Evolutionary conservation across 2,797 vertebrate species (phyloP).

Genomic region (Semaprochilodus insignis): DNA sequence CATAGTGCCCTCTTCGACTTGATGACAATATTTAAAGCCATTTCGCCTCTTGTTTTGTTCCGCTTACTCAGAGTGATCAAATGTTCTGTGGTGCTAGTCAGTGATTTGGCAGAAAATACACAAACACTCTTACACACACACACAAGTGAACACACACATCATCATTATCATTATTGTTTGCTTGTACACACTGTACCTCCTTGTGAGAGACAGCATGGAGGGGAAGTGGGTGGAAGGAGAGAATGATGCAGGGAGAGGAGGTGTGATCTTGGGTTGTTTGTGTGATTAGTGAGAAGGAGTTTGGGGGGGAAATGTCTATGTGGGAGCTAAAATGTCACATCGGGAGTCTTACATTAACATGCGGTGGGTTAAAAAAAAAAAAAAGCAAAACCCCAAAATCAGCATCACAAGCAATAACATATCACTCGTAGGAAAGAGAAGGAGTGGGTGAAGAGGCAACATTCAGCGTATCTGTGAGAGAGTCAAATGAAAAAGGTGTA

Average conservation of each 20-base stretch:
- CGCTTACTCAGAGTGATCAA: slow-evolving; percentile 1
- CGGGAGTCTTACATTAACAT: background rate
- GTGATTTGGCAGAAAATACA: background rate
- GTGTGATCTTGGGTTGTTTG: background rate
- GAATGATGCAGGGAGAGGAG: slow-evolving; percentile 28
- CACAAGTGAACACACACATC: background rate
- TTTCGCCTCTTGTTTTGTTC: slow-evolving; percentile 6
- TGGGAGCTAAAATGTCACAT: background rate
- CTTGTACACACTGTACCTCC: slow-evolving; percentile 4
- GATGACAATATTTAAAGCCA: background rate
- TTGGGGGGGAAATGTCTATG: slow-evolving; percentile 5
- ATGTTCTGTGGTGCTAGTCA: background rate
- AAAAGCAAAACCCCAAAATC: background rate
- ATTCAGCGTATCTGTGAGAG: background rate
- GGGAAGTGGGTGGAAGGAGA: slow-evolving; percentile 56
- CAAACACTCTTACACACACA: background rate
- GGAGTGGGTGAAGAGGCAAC: slow-evolving; percentile 19
- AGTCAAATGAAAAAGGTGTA: slow-evolving; percentile 19
- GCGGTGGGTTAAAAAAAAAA: slow-evolving; percentile 6
- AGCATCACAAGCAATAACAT: background rate
- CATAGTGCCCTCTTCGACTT: background rate
- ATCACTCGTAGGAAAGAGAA: background rate
- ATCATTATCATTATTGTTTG: background rate
- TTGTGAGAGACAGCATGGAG: slow-evolving; percentile 27
- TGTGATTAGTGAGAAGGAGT: slow-evolving; percentile 17